Evolutionary conservation across 2,888 invertebrate species (phyloP).

Genomic region (Meganola albula): DNA sequence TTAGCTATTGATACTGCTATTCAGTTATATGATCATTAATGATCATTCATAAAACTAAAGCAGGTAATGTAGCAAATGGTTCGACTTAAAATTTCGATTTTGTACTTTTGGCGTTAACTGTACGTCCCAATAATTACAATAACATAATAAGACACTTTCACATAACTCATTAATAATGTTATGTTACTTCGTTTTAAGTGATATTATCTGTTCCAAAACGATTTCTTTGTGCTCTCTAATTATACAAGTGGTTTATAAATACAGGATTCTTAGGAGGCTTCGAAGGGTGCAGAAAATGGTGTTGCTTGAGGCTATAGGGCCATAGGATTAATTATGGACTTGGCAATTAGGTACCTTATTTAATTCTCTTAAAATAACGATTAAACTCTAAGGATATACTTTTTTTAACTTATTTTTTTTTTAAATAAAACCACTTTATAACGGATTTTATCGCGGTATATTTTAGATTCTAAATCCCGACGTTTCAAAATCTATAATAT

Average conservation of each 20-base stretch:
- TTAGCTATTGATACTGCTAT: too few relatives aligned
- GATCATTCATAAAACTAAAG: too few relatives aligned
- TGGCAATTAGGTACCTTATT: constrained; percentile 11
- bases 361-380: background rate
- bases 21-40: too few relatives aligned
- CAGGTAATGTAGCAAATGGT: too few relatives aligned
- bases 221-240: constrained; percentile 61
- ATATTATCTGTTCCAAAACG: constrained; percentile 57
- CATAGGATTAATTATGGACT: constrained; percentile 28
- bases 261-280: constrained; percentile 35
- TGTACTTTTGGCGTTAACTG: too few relatives aligned
- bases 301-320: constrained; percentile 39
- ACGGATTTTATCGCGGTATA: too few relatives aligned
- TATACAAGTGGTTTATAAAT: constrained; percentile 62
- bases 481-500: too few relatives aligned
- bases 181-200: constrained; percentile 42
- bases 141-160: constrained; percentile 21
- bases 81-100: too few relatives aligned
- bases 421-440: too few relatives aligned
- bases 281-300: constrained; percentile 53
- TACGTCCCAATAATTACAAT: constrained; percentile 22
- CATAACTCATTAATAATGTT: constrained; percentile 39
- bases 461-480: too few relatives aligned
- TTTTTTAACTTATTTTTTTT: too few relatives aligned
- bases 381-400: too few relatives aligned